These are phyloP conservation scores for Hypercompe scribonia DNA, from an alignment of 2,888 invertebrate genomes.

Conservation along the genomic window DNA sequence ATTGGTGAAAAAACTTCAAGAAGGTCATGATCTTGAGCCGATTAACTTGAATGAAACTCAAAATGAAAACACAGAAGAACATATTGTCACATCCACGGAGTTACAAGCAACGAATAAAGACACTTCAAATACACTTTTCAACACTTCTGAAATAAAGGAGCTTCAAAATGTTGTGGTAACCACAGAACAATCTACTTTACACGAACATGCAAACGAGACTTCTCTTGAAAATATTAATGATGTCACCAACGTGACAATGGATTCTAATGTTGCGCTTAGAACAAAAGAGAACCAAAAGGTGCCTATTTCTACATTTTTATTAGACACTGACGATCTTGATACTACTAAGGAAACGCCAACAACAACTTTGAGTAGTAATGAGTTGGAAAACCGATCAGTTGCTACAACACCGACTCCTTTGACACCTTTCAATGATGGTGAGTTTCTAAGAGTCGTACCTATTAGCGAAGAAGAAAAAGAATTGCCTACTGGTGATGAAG, in stretches of 20 bases:
- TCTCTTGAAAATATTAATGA: constrained; percentile 47
- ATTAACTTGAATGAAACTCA: constrained; percentile 77
- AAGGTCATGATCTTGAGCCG: constrained; percentile 83
- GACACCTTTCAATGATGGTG: constrained; percentile 52
- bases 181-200: constrained; percentile 50
- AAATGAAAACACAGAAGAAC: constrained; percentile 70
- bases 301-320: constrained; percentile 72
- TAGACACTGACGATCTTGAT: constrained; percentile 79
- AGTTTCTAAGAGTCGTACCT: constrained; percentile 76
- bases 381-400: constrained; percentile 45
- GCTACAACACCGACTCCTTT: constrained; percentile 32
- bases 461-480: constrained; percentile 65
- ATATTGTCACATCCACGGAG: constrained; percentile 40
- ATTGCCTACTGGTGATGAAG: constrained; percentile 64
- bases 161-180: constrained; percentile 36
- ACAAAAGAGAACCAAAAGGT: constrained; percentile 48
- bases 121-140: constrained; percentile 26
- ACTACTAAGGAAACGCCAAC: constrained; percentile 50
- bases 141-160: constrained; percentile 34
- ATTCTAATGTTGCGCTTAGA: constrained; percentile 22
- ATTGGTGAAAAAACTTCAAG: constrained; percentile 87
- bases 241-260: constrained; percentile 25
- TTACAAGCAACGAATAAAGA: constrained; percentile 28
- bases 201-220: constrained; percentile 47
- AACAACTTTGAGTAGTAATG: constrained; percentile 43